Evolutionary conservation across 2,113 vertebrate species (phyloP).

Genomic region (Nothocercus julius): DNA sequence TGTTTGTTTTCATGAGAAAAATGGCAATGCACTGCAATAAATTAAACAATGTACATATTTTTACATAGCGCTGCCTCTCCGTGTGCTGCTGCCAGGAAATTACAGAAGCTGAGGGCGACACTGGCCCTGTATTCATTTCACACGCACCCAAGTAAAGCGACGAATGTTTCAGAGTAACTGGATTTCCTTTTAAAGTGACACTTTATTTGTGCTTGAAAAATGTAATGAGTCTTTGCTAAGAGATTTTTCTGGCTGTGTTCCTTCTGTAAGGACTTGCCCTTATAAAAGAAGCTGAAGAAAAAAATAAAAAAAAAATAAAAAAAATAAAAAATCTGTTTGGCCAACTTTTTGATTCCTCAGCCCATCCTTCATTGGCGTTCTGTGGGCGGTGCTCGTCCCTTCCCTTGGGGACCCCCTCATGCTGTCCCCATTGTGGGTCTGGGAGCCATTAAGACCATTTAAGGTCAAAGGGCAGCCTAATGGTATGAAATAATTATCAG

Average conservation of each 20-base stretch:
- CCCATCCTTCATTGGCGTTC: slow-evolving; percentile 75
- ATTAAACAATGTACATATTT: slow-evolving; percentile 58
- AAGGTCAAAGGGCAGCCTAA: slow-evolving; percentile 58
- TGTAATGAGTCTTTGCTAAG: background rate
- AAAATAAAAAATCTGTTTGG: background rate
- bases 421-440: too few species aligned
- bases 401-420: slow-evolving; percentile 36
- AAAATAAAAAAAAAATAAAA: background rate
- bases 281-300: slow-evolving; percentile 23
- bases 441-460: slow-evolving; percentile 67
- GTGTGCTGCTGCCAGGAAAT: slow-evolving; percentile 25
- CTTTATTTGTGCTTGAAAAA: slow-evolving; percentile 66
- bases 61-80: background rate
- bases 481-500: slow-evolving; percentile 57
- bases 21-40: slow-evolving; percentile 50
- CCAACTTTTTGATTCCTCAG: slow-evolving; percentile 47
- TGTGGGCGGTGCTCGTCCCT: slow-evolving; percentile 59
- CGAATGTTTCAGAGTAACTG: slow-evolving; percentile 55
- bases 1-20: slow-evolving; percentile 68
- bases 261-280: slow-evolving; percentile 16
- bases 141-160: slow-evolving; percentile 44
- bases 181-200: slow-evolving; percentile 64
- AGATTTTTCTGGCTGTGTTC: background rate
- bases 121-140: slow-evolving; percentile 30
- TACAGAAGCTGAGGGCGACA: slow-evolving; percentile 45